Evolutionary conservation across 92 coral and sea anemone genomes (phyloP).

Genomic region (Siderastrea radians): DNA sequence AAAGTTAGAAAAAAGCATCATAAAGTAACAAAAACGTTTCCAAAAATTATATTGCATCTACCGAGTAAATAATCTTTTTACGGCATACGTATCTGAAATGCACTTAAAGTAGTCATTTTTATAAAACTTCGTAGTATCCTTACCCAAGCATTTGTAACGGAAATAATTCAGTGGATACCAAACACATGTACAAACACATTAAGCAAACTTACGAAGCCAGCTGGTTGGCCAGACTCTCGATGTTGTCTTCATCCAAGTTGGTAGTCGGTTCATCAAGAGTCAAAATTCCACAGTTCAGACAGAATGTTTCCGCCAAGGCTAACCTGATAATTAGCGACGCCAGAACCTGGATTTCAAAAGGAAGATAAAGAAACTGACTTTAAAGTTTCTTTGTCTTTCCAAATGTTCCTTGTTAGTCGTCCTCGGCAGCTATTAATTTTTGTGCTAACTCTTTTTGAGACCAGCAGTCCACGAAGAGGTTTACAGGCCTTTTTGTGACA

Average conservation of each 20-base stretch:
- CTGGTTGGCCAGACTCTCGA: slow-evolving; percentile 94
- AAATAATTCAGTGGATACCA: neutral
- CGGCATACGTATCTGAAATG: too few species aligned
- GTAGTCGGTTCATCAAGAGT: slow-evolving; percentile 98
- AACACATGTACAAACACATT: neutral
- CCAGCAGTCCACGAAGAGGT: too few species aligned
- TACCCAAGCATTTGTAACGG: neutral
- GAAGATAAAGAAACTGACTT: neutral
- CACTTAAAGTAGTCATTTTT: too few species aligned
- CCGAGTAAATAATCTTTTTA: too few species aligned
- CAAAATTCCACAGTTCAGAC: slow-evolving; percentile 95
- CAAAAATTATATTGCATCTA: too few species aligned
- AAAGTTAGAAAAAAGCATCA: too few species aligned
- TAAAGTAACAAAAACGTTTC: neutral
- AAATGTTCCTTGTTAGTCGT: too few species aligned
- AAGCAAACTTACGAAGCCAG: slow-evolving; percentile 76
- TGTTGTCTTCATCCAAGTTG: slow-evolving; percentile 94
- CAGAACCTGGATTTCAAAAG: slow-evolving; percentile 67
- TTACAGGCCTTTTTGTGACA: too few species aligned
- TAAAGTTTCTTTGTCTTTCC: too few species aligned
- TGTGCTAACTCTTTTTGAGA: too few species aligned
- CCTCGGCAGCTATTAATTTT: too few species aligned
- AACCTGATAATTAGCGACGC: slow-evolving; percentile 96
- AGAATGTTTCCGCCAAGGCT: slow-evolving; percentile 97
- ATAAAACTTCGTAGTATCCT: too few species aligned